A percentile compares a stretch with the other conserved stretches of the same genome.
phyloP scores from a whole-genome alignment of 2,888 invertebrate species.

The Hemithea aestivaria region DNA sequence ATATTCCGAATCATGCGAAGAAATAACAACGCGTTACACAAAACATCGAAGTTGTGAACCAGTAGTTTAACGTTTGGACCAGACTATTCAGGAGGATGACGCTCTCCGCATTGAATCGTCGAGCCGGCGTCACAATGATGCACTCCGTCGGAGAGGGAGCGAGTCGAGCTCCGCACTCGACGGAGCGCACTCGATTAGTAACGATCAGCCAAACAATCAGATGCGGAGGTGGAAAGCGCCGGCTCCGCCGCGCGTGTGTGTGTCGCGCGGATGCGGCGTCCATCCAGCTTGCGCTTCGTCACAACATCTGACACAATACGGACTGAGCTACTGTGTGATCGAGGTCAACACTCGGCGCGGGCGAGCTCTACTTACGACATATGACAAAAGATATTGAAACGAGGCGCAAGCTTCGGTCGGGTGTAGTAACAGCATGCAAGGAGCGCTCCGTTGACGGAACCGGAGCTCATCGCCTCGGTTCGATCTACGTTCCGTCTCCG shows the following conservation, averaged over 20 bases:
- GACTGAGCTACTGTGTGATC: slow-evolving; percentile 1
- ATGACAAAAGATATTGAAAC: slow-evolving; percentile 35
- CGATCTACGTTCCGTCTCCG: slow-evolving; percentile 43
- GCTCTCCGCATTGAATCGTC: slow-evolving; percentile 40
- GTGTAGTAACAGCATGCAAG: slow-evolving; percentile 68
- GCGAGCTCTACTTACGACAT: slow-evolving; percentile 1
- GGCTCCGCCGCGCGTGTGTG: slow-evolving; percentile 75
- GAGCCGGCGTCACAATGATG: slow-evolving; percentile 22
- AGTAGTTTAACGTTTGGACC: slow-evolving; percentile 54
- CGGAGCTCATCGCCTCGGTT: slow-evolving; percentile 30
- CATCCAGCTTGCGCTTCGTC: slow-evolving; percentile 45
- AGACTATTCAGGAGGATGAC: slow-evolving; percentile 55
- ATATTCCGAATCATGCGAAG: slow-evolving; percentile 71
- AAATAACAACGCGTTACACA: slow-evolving; percentile 68
- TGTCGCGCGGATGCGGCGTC: slow-evolving; percentile 57
- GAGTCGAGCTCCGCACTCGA: not conserved
- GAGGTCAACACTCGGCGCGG: slow-evolving; percentile 9
- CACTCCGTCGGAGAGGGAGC: slow-evolving; percentile 6
- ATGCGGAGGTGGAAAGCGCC: slow-evolving; percentile 62
- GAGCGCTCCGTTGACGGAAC: slow-evolving; percentile 48
- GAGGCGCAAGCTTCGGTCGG: slow-evolving; percentile 47
- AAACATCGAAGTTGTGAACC: slow-evolving; percentile 57
- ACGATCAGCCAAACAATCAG: slow-evolving; percentile 39
- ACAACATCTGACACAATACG: slow-evolving; percentile 32
- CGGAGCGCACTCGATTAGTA: slow-evolving; percentile 17